phyloP scores from a whole-genome alignment of 2,888 invertebrate genomes.

The Harpagoxenus sublaevis region DNA sequence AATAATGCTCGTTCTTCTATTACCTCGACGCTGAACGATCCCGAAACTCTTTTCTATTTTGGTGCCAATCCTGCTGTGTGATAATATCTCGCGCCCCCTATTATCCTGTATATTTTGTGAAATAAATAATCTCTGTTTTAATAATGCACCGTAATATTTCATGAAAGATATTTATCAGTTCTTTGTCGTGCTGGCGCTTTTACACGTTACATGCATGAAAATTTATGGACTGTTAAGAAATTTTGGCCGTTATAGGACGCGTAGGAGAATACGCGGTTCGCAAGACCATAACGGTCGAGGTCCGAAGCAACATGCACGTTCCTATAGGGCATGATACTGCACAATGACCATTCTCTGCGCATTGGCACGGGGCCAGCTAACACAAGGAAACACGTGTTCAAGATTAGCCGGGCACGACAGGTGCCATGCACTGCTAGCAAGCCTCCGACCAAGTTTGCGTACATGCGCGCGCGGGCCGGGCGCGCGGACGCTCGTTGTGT shows the following conservation, averaged over 20 bases:
- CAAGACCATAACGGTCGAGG: slow-evolving; percentile 46
- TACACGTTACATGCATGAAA: neutral
- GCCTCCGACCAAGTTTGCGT: slow-evolving; percentile 75
- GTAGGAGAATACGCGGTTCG: slow-evolving; percentile 7
- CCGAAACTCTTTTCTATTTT: neutral
- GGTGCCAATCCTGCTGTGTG: no score
- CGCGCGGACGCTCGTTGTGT: slow-evolving; percentile 46
- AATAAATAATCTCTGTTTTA: neutral
- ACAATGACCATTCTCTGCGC: slow-evolving; percentile 76
- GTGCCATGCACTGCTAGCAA: slow-evolving; percentile 78
- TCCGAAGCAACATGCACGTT: slow-evolving; percentile 52
- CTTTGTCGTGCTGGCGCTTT: neutral
- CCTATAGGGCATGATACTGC: slow-evolving; percentile 63
- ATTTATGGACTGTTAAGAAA: slow-evolving; percentile 27
- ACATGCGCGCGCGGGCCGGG: slow-evolving; percentile 59
- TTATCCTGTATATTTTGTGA: neutral
- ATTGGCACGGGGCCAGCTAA: slow-evolving; percentile 81
- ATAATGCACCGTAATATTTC: neutral
- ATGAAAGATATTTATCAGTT: neutral
- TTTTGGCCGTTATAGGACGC: slow-evolving; percentile 1
- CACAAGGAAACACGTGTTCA: slow-evolving; percentile 85
- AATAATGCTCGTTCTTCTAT: neutral
- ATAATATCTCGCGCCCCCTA: neutral
- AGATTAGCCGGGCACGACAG: slow-evolving; percentile 85
- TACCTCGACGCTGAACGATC: neutral